Base-by-base conservation (phyloP, 2,113 vertebrate species). In the Larimichthys polyactis region DNA sequence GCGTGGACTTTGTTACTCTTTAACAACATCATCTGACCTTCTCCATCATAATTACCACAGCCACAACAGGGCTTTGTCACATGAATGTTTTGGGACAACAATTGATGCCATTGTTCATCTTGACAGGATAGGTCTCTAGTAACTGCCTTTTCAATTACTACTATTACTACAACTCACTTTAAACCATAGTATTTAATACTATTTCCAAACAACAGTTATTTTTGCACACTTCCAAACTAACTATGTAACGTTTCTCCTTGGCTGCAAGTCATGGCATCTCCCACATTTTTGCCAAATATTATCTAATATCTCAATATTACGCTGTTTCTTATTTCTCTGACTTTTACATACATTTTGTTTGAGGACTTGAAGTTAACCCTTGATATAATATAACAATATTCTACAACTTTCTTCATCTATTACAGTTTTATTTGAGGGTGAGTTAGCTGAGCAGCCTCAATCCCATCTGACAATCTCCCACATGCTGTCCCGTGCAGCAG, bases 401-500 rank as follows among this genome's bases (percentile, higher is more conserved):
- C 36, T 11, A 4, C 7, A 48, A 59, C 36, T 62, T 49, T 51
- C 17, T 12, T n/a, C 0, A 69, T 17, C 36, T 24, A 20, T 16
- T 44, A 4, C 12, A 27, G 73, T 52, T 79, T 27, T n/a, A 29
- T 57, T 46, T 44, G 27, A 69, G 27, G 54, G 43, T 3, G 2
- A 68, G 11, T 66, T 67, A 19, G 12, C 5, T 68, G 44, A n/a
- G 36, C 32, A 44, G 36, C 20, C 24, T 17, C 29, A 55, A 36
- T 54, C 64, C 62, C 67, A 76, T 71, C 66, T 54, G 2, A 20
- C 11, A 0, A 12, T 57, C 69, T 59, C 75, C 32, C 14, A n/a
- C 62, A 79, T 63, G 57, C 51, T 44, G 82, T 71, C 74, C 73
- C 80, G 78, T 60, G 54, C 75, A 77, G 70, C 49, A 14, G 75